Evolutionary conservation across 2,888 invertebrate genomes (phyloP), one percentile per base, ranked within the genome.

Genomic region (Girardia tigrina): DNA sequence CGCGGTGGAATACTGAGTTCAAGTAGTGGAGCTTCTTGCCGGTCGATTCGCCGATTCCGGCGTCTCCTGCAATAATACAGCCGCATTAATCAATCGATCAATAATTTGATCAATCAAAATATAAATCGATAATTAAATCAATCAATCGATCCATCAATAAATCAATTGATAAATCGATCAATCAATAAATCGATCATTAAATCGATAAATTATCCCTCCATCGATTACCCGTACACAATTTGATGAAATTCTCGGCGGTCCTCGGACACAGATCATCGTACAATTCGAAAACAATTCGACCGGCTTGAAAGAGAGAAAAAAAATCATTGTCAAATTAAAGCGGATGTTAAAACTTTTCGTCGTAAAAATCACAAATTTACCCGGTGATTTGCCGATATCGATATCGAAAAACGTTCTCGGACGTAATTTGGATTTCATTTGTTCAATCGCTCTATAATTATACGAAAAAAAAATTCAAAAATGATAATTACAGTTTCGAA

Each of bases 21-120:
- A 92, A 92, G 83, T 92, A 98, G 82, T 91, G 90, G 75, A 98
- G 87, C 0, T 90, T 89, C 84, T 93, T 78, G 6, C 29, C 42
- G 71, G 79, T 80, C 78, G 78, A 79, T 77, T 16, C 23, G 27
- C 74, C 74, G 16, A 69, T 87, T 86, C 28, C 85, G 91, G 91
- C 90, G 90, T 85, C 74, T 20, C 29, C 70, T n/a, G 73, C n/a
- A n/a, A n/a, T 29, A 27, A 0, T 28, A 36, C 20, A 29, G 12
- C 20, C 36, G 36, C 16, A 36, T 36, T 36, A 72, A n/a, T n/a
- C n/a, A n/a, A n/a, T n/a, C n/a, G n/a, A n/a, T n/a, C n/a, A n/a
- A n/a, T n/a, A n/a, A n/a, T n/a, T n/a, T n/a, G n/a, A n/a, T n/a
- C n/a, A 23, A 72, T 6, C 23, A 26, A 26, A n/a, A 26, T 27